A percentile compares a stretch with the other conserved stretches of the same genome.
Evolutionary conservation across 2,113 vertebrate species (phyloP).

Genomic region (Egretta garzetta): DNA sequence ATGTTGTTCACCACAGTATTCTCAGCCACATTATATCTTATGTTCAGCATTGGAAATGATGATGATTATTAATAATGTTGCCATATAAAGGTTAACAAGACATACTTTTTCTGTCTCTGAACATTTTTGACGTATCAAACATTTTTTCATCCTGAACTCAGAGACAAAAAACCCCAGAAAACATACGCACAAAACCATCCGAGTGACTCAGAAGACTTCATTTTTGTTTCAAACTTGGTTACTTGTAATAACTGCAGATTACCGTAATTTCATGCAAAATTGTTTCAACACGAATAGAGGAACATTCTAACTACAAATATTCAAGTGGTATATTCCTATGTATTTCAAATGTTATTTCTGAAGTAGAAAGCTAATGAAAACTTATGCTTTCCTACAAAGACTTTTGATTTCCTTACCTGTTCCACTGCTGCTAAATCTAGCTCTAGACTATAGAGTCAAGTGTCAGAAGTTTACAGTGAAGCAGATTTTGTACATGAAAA

Average conservation of each 20-base stretch:
- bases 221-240: neutral
- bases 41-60: neutral
- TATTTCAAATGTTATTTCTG: neutral
- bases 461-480: neutral
- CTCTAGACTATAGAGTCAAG: neutral
- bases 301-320: neutral
- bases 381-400: neutral
- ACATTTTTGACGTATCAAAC: neutral
- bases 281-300: neutral
- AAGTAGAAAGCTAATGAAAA: neutral
- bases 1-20: neutral
- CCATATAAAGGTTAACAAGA: neutral
- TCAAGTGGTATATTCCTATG: neutral
- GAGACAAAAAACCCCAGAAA: neutral
- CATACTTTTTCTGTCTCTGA: neutral
- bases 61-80: neutral
- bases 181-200: too few species aligned
- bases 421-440: neutral
- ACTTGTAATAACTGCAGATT: neutral
- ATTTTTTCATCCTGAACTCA: neutral
- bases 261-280: neutral
- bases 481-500: neutral
- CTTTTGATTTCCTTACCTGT: neutral
- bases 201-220: neutral
- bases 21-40: neutral